Percentiles rank a stretch among this genome's conserved stretches.
These are phyloP conservation scores for Ageneiosus marmoratus DNA, from an alignment of 2,113 vertebrate genomes.

Conservation along the genomic window DNA sequence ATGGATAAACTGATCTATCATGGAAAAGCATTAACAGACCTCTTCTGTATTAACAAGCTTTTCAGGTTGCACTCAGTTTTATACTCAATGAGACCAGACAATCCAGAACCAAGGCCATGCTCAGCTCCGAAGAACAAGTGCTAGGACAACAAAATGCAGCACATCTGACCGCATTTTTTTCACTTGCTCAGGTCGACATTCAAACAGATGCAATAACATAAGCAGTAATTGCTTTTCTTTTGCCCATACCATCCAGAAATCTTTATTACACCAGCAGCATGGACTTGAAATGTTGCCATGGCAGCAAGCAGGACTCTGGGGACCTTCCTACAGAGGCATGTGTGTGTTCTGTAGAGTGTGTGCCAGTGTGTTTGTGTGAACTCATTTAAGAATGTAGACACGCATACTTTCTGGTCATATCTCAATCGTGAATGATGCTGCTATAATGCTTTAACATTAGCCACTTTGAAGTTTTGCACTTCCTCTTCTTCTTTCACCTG, in stretches of 20 bases:
- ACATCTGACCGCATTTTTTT: neutral
- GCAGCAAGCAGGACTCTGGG: constrained; percentile 21
- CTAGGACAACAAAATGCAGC: neutral
- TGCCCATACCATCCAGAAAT: neutral
- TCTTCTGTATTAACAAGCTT: neutral
- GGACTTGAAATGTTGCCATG: constrained; percentile 38
- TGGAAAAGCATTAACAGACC: neutral
- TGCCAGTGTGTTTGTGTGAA: neutral
- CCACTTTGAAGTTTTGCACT: no score
- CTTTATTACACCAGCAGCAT: neutral
- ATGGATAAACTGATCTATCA: neutral
- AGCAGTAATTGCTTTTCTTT: constrained; percentile 18
- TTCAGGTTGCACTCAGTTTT: neutral
- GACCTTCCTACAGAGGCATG: constrained; percentile 12
- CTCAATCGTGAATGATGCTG: neutral
- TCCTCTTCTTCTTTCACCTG: no score
- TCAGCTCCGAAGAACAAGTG: neutral
- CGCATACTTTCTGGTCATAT: neutral
- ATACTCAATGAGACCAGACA: neutral
- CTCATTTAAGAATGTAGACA: no score
- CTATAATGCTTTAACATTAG: neutral
- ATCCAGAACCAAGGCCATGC: neutral
- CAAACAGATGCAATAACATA: neutral
- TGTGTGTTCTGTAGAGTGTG: neutral
- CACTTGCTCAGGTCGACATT: neutral